A percentile compares a stretch with the other conserved stretches of the same genome.
These are phyloP conservation scores for Margarornis squamiger DNA, from an alignment of 2,797 vertebrate genomes.

Conservation along the genomic window DNA sequence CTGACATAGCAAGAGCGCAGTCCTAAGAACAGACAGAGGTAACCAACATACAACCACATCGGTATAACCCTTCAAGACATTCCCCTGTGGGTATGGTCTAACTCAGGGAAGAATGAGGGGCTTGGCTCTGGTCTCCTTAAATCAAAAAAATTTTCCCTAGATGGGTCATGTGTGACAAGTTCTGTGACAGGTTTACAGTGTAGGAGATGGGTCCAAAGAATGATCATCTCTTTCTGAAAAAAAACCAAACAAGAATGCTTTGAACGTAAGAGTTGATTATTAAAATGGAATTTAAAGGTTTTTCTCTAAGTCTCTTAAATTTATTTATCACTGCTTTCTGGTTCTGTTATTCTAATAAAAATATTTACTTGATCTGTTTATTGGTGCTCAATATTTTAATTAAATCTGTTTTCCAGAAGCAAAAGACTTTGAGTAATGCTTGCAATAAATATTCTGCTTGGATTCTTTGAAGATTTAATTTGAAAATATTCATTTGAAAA, in stretches of 20 bases:
- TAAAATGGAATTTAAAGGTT: not conserved
- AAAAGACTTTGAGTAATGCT: not conserved
- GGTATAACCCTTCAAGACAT: not conserved
- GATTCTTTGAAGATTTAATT: not conserved
- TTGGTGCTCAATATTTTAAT: not conserved
- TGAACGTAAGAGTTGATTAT: not conserved
- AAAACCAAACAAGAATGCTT: not conserved
- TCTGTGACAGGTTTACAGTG: not conserved
- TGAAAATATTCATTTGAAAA: slow-evolving; percentile 34
- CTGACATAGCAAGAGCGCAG: not conserved
- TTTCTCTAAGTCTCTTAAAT: not conserved
- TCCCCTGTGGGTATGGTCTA: not conserved
- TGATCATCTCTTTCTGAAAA: not conserved
- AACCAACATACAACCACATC: accelerated
- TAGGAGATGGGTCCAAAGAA: not conserved
- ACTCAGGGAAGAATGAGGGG: not conserved
- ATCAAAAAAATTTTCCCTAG: not conserved
- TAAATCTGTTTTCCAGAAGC: not conserved
- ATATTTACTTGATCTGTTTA: not conserved
- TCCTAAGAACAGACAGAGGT: not conserved
- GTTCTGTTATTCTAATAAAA: not conserved
- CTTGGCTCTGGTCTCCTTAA: not conserved
- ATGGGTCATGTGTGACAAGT: not conserved
- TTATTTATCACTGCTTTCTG: not conserved
- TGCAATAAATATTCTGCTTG: not conserved